Base-by-base conservation (phyloP, 2,888 invertebrate genomes). In the Notodonta dromedarius region DNA sequence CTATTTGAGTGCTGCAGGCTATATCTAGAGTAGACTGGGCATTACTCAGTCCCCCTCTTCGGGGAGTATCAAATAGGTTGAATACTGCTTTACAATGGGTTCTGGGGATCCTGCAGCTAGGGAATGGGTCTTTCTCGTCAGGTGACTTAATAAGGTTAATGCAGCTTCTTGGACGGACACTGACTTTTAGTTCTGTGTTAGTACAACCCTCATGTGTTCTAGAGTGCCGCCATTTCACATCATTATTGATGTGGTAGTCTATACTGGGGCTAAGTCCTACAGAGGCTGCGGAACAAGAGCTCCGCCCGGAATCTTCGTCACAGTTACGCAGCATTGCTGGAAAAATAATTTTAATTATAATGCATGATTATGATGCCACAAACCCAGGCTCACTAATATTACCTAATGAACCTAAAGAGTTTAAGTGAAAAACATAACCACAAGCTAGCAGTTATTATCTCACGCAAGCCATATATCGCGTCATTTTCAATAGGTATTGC, bases 101-200 rank as follows among this genome's bases (percentile, higher is more conserved):
- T 67, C 84, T 85, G 3, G 80, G 77, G 11, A 86, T 63, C 70
- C 86, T 82, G 63, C 86, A 90, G 69, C 90, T 93, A 11, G 92
- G 93, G 50, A 93, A 93, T 50, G 95, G 93, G 48, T 94, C 89
- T 70, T 87, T 88, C 68, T 91, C 92, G 74, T 94, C 93, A 12
- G 95, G 94, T 35, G 94, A 93, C 61, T 87, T 89, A 13, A 90
- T 71, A 2, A 90, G 83, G 42, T 83, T 80, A 14, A 86, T 76
- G 64, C 84, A 87, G 66, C 88, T 91, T 77, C 93, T 79, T 44
- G 92, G 93, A 57, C 86, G 84, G 42, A 77, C 80, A 71, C 91
- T 90, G 16, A 94, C 90, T 83, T 94, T 87, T 53, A 95, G 86
- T 70, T 94, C 94, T 79, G 94, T 94, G 74, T 94, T 94, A 59